Percentiles rank a stretch among this genome's conserved stretches.
These are phyloP conservation scores for Napeogenes inachia DNA, from an alignment of 2,888 invertebrate species.

Conservation along the genomic window DNA sequence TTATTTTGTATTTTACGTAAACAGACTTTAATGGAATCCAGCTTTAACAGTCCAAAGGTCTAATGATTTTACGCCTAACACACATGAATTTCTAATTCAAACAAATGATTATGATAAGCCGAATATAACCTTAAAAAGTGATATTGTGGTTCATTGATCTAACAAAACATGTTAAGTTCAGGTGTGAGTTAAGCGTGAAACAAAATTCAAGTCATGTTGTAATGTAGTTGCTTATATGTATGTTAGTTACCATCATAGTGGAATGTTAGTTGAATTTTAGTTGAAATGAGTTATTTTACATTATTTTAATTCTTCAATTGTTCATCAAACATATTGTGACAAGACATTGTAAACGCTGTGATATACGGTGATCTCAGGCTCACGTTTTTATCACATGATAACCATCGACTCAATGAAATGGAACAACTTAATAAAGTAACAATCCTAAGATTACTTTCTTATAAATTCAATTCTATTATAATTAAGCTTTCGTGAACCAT, in stretches of 20 bases:
- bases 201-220: background rate
- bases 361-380: constrained; percentile 42
- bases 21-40: background rate
- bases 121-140: no score
- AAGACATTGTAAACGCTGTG: constrained; percentile 33
- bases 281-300: background rate
- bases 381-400: constrained; percentile 29
- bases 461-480: background rate
- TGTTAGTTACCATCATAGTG: constrained; percentile 5
- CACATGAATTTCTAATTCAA: background rate
- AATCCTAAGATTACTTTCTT: no score
- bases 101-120: background rate
- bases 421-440: no score
- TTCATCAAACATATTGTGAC: constrained; percentile 11
- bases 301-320: background rate
- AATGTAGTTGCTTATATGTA: background rate
- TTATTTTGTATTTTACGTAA: background rate
- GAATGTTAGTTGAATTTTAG: background rate
- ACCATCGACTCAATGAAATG: no score
- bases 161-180: no score
- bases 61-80: background rate
- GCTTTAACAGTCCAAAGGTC: background rate
- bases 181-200: background rate
- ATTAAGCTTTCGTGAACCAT: background rate
- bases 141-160: no score